Conservation (phyloP, 1,140 invertebrate genomes). For the Samia ricini region DNA sequence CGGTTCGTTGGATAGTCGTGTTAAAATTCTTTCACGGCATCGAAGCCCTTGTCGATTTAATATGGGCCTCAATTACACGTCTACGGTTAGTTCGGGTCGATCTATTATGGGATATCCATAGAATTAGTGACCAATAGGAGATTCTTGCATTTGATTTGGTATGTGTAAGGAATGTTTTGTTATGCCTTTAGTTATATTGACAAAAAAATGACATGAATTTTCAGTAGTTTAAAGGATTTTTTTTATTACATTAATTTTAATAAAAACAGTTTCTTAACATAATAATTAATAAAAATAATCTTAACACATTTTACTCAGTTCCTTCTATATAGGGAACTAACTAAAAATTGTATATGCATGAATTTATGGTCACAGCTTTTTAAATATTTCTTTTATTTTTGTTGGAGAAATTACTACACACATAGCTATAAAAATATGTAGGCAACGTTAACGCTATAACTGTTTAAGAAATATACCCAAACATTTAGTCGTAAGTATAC, state of each 20-base stretch:
- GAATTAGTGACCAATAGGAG: slow-evolving; percentile 59
- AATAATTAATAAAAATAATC: no score
- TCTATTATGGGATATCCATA: slow-evolving; percentile 42
- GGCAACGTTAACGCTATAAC: no score
- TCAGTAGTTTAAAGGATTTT: no score
- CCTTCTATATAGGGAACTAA: no score
- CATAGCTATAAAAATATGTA: no score
- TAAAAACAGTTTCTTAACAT: no score
- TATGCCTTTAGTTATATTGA: slow-evolving; percentile 22
- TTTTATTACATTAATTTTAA: no score
- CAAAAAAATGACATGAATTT: no score
- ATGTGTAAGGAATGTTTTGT: slow-evolving; percentile 48
- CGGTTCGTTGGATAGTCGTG: slow-evolving; percentile 39
- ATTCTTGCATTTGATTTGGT: slow-evolving; percentile 46
- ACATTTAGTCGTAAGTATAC: background rate
- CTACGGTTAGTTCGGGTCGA: slow-evolving; percentile 37
- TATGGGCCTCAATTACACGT: slow-evolving; percentile 54
- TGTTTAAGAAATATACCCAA: background rate
- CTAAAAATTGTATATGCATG: no score
- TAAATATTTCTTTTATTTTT: no score
- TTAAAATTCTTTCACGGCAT: slow-evolving; percentile 33
- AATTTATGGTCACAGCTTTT: slow-evolving; percentile 6
- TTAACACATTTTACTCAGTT: no score
- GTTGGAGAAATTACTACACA: no score
- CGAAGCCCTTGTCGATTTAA: slow-evolving; percentile 49